Base-by-base conservation (phyloP, 1,140 invertebrate genomes). In the Drosophila bocki region DNA sequence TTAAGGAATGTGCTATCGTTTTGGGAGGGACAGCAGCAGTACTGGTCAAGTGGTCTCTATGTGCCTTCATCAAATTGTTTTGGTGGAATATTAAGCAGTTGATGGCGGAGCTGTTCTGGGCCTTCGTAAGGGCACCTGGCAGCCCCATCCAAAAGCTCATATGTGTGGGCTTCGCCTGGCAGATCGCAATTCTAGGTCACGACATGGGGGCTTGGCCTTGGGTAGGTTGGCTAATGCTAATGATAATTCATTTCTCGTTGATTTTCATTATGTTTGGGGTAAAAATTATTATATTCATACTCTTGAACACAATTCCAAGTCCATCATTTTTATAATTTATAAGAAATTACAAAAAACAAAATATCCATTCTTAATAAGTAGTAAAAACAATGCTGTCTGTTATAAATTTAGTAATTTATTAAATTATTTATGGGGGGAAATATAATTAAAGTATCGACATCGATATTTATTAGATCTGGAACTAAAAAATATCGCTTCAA, bases 101-200 rank as follows among this genome's bases (percentile, higher is more conserved):
- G 11, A 7, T 47, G 19, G 6, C 19, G 0, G 44, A 47, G 44
- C 19, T 47, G 44, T 13, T 47, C 7, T 2, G 44, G 19, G 44
- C 19, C 12, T 22, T 47, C 44, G 19, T 47, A 3, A 22, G 2
- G 13, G 44, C 44, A 22, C 26, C 48, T n/a, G 48, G 48, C 5
- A 50, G 15, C 13, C 48, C 48, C 15, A 26, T 50, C 13, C 22
- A 50, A 15, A 50, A 50, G 48, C 26, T 26, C 5, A 29, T 50
- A 15, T 26, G 26, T n/a, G 22, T 50, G 48, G 26, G 48, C 15
- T 50, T 29, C 9, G 26, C 48, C 48, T 50, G 48, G 48, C 48
- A 50, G 48, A 29, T 50, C 15, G 15, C 26, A 50, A 15, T n/a
- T 29, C 15, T 50, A 26, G 48, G 48, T n/a, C 26, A 29, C 15